Evolutionary conservation across 2,113 vertebrate species (phyloP), one percentile per base, ranked within the genome.

Genomic region (Junco hyemalis): DNA sequence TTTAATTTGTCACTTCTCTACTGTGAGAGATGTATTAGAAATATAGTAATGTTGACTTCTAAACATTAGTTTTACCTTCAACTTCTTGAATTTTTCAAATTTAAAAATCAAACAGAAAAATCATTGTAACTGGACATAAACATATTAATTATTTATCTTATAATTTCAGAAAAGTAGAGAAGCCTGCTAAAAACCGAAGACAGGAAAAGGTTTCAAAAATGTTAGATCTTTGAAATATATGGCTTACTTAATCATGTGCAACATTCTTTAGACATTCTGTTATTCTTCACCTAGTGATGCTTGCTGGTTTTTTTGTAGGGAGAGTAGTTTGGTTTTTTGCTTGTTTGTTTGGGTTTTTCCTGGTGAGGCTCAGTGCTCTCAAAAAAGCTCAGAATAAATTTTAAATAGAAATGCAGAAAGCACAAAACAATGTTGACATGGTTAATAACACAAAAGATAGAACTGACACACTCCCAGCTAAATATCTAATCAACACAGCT

Each of bases 261-360:
- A 73, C 28, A 54, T 53, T 40, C 22, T 44, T 74, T 63, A 53
- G 3, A 8, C 2, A 36, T 68, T 57, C 24, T 56, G 10, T 56
- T 77, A 21, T 86, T 35, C 31, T 71, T 77, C 13, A 56, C 12
- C 16, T 86, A 10, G 8, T 73, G 35, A 40, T 61, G 6, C 8
- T 60, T 21, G 48, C 51, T 50, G 19, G 5, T 45, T 77, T 8
- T 29, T 70, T 51, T 31, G 35, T 21, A 4, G 24, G 3, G 9
- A 16, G 5, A 21, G 2, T 2, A 6, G 16, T 44, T 56, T 53
- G 12, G 0, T 3, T 29, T 38, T 71, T 29, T 36, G 11, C 3
- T 33, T 35, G 0, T 1, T 42, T 66, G 0, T 29, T 71, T 15
- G 1, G 6, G 14, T 66, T 68, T 79, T 48, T 64, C 24, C 24